These are phyloP conservation scores for Perca schrenkii DNA, from an alignment of 2,113 vertebrate species.

Conservation along the genomic window DNA sequence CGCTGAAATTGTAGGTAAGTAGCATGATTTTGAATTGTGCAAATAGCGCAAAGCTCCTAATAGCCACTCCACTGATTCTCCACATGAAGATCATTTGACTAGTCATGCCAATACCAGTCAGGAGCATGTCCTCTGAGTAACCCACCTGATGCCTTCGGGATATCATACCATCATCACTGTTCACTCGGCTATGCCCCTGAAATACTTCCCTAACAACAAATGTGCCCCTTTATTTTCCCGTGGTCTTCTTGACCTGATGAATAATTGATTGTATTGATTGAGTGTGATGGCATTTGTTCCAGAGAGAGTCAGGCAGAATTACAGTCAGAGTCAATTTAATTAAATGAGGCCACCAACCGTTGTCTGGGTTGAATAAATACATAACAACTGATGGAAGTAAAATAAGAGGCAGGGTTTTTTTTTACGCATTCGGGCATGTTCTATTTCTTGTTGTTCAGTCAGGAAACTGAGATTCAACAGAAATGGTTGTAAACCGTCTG, in stretches of 20 bases:
- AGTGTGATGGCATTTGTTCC: slow-evolving; percentile 51
- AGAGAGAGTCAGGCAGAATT: slow-evolving; percentile 47
- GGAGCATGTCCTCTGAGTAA: background rate
- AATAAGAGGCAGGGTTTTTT: background rate
- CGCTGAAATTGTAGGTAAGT: background rate
- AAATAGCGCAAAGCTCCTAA: background rate
- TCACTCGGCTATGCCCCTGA: slow-evolving; percentile 13
- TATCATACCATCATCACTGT: background rate
- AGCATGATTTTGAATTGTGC: background rate
- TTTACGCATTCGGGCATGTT: background rate
- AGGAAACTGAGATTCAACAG: background rate
- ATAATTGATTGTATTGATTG: slow-evolving; percentile 73
- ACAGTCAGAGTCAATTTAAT: slow-evolving; percentile 52
- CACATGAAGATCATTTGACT: background rate
- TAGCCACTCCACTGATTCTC: background rate
- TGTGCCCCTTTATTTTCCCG: slow-evolving; percentile 13
- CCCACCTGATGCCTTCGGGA: background rate
- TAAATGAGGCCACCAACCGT: slow-evolving; percentile 33
- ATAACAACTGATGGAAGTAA: slow-evolving; percentile 26
- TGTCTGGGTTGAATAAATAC: slow-evolving; percentile 27
- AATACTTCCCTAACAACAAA: slow-evolving; percentile 13
- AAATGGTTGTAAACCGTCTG: background rate
- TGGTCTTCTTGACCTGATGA: slow-evolving; percentile 43
- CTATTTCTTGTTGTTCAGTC: background rate
- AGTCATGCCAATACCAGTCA: background rate